Evolutionary conservation across 2,888 invertebrate genomes (phyloP), one percentile per base, ranked within the genome.

Genomic region (Hydrotaea diabolus): DNA sequence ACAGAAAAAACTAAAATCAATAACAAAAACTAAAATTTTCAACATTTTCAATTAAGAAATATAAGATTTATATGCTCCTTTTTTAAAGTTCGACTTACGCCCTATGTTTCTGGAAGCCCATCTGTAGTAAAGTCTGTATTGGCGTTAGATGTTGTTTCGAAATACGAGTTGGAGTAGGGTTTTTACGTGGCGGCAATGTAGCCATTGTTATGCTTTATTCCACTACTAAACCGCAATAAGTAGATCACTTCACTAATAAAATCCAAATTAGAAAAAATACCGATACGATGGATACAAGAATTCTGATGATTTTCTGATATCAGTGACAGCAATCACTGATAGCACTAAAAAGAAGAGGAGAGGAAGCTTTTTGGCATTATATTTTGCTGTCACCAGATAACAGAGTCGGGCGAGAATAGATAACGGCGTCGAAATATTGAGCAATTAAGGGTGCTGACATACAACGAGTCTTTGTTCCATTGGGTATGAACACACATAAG

Each of bases 91-190:
- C 79, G 85, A 95, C 96, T 95, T 94, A 98, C 97, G 96, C 97
- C 93, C 97, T 94, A 89, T 96, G 96, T 93, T 95, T 96, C 4
- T 96, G 95, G 92, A 98, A 97, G 46, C 98, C 98, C 96, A 98
- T 96, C 93, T 97, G 97, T 86, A 97, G 93, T 49, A 98, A 93
- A 79, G 96, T 96, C 93, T 97, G 96, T 87, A 97, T 93, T 5
- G 97, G 96, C 55, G 96, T 95, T 86, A 95, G 92, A 92, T 95
- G 94, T 91, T 96, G 95, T 92, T 96, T 96, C 9, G 94, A 95
- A 88, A 95, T 94, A 93, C 95, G 95, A 83, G 95, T 95, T 11
- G 95, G 95, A 78, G 95, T 94, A 74, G 95, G 94, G 92, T 95
- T 95, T 93, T 96, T 96, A 86, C 96, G 93, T 53, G 96, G 96